Evolutionary conservation across 2,888 invertebrate genomes (phyloP), one percentile per base, ranked within the genome.

Genomic region (Dryocosmus kuriphilus): DNA sequence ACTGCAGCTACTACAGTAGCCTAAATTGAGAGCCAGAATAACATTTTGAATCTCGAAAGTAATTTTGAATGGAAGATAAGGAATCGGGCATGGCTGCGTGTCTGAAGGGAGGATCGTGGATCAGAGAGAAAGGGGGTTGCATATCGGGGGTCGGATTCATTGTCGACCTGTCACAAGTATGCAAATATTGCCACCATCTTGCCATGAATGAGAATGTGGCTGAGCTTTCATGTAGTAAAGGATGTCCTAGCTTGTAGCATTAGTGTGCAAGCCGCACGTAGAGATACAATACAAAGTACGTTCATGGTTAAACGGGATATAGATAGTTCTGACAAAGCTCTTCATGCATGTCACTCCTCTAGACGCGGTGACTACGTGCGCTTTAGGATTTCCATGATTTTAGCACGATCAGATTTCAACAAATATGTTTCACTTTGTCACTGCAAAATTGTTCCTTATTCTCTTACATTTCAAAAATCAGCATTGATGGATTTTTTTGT

Each of bases 181-280:
- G 89, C 90, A 90, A 90, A 90, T 89, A 90, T 90, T 89, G 88
- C 89, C 89, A 89, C 88, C 89, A 85, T 87, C 86, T 88, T 46
- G 41, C 46, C 67, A 67, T 19, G 67, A 46, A 46, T 67, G 46
- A 67, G 27, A 41, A 46, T 67, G 67, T 46, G 41, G 41, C 27
- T 67, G 41, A 67, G 67, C 46, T 24, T 67, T 27, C 24, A 30
- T 22, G 24, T 67, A 46, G 41, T 41, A 67, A 67, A 67, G 24
- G 22, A 41, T 41, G 38, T 67, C 4, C 38, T 16, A 24, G 19
- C 7, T 46, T n/a, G 51, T 51, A 51, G 19, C 19, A n/a, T 8
- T 27, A 30, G 27, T 27, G 38, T 30, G 41, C 67, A 27, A 46
- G 41, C 30, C 41, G 67, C 46, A 46, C 27, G 3, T 11, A 57